These are phyloP conservation scores for Promerops cafer DNA, from an alignment of 2,113 vertebrate species.

Conservation along the genomic window DNA sequence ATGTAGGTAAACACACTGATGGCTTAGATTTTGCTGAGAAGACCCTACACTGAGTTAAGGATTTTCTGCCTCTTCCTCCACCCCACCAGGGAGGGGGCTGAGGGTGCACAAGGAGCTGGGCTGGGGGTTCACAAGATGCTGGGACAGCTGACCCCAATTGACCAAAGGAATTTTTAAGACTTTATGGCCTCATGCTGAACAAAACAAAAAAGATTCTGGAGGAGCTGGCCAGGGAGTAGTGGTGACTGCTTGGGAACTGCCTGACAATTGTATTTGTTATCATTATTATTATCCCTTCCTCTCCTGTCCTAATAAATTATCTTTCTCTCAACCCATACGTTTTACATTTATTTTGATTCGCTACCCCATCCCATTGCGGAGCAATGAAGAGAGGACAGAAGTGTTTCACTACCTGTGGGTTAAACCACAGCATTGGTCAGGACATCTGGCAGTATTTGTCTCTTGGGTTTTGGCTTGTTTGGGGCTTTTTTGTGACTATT, in stretches of 20 bases:
- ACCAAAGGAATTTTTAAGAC: not conserved
- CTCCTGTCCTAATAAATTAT: not conserved
- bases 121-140: not conserved
- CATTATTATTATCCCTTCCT: not conserved
- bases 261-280: not conserved
- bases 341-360: not conserved
- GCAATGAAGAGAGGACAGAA: not conserved
- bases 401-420: not conserved
- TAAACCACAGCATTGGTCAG: not conserved
- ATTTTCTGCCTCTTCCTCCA: not conserved
- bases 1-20: not conserved
- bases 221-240: not conserved
- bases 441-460: not conserved
- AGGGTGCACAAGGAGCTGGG: not conserved
- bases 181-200: not conserved
- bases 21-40: not conserved
- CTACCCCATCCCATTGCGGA: not conserved
- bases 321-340: not conserved
- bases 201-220: not conserved
- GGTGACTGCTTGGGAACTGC: not conserved
- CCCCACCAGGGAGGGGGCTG: no score
- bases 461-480: not conserved
- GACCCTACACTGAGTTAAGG: not conserved
- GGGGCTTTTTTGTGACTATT: not conserved
- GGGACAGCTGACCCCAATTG: accelerated